A percentile compares a stretch with the other conserved stretches of the same genome.
Conservation (phyloP, 1,140 invertebrate genomes). For the Pentalonia nigronervosa region DNA sequence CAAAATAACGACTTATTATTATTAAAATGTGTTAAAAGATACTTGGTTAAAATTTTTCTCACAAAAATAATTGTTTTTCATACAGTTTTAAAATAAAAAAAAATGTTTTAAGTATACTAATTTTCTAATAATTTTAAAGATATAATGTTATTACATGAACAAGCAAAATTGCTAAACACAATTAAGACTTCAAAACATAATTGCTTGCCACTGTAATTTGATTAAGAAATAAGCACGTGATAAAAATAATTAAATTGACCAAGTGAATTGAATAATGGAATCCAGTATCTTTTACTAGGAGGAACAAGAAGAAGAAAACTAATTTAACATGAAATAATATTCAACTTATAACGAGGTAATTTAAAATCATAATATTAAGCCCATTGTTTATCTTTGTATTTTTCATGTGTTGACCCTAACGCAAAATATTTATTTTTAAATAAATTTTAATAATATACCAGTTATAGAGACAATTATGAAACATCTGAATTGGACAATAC, state of each 20-base stretch:
- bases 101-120: neutral
- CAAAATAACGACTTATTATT: slow-evolving; percentile 26
- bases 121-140: neutral
- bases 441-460: neutral
- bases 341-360: neutral
- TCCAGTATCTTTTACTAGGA: slow-evolving; percentile 29
- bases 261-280: slow-evolving; percentile 22
- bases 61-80: neutral
- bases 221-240: neutral
- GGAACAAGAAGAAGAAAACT: neutral
- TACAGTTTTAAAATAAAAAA: slow-evolving; percentile 2
- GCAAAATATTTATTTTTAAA: neutral
- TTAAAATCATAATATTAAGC: neutral
- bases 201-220: neutral
- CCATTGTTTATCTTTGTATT: neutral
- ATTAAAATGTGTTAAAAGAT: neutral
- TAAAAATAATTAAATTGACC: neutral
- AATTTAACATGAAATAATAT: slow-evolving; percentile 1
- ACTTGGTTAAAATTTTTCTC: neutral
- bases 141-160: neutral
- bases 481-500: neutral
- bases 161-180: slow-evolving; percentile 12
- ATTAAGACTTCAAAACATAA: neutral
- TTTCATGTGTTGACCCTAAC: neutral
- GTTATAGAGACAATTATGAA: neutral